These are phyloP conservation scores for Dolichallabes microphthalmus DNA, from an alignment of 2,113 vertebrate genomes.

Conservation along the genomic window DNA sequence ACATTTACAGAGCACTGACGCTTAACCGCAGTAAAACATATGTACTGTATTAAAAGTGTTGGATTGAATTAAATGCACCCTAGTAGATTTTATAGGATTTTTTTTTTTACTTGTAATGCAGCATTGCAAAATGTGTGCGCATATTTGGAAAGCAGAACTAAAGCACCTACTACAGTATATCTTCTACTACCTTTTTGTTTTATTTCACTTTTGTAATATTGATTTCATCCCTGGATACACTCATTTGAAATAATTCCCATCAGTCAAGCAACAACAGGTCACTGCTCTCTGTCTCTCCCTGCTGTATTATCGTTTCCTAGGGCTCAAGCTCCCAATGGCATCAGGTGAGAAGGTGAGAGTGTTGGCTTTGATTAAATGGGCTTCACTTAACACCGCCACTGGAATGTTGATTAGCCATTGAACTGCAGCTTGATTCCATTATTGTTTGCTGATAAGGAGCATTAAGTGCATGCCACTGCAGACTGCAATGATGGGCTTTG, in stretches of 20 bases:
- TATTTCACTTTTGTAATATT: background rate
- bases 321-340: slow-evolving; percentile 19
- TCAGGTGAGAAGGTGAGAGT: slow-evolving; percentile 34
- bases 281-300: background rate
- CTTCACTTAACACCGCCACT: slow-evolving; percentile 27
- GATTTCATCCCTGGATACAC: background rate
- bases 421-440: slow-evolving; percentile 35
- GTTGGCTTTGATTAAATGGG: slow-evolving; percentile 52
- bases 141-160: background rate
- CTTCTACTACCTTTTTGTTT: background rate
- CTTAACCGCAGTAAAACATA: no score
- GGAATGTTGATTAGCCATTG: slow-evolving; percentile 47
- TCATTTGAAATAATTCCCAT: slow-evolving; percentile 2
- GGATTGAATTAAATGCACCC: no score
- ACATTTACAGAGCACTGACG: no score
- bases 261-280: background rate
- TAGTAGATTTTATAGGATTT: no score
- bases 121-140: no score
- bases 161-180: background rate
- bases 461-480: slow-evolving; percentile 13
- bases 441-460: slow-evolving; percentile 50
- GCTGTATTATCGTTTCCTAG: slow-evolving; percentile 1
- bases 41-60: no score
- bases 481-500: background rate
- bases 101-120: no score